Base-by-base conservation (phyloP, 1,140 invertebrate species). In the Drosophila ercepeae region DNA sequence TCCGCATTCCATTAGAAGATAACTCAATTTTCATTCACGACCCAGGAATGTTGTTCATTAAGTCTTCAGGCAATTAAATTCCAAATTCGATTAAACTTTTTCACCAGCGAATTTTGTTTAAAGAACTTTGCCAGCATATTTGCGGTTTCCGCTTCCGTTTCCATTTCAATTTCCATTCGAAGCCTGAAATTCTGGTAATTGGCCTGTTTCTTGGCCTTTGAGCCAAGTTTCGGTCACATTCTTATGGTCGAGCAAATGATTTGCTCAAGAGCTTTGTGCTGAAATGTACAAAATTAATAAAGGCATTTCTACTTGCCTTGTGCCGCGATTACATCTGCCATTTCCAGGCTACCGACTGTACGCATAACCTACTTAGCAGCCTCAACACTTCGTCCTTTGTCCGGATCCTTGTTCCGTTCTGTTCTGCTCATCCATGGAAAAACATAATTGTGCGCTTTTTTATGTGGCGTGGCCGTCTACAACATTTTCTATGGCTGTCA, bases 391-490 rank as follows among this genome's bases (percentile, higher is more conserved):
- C 13, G 36, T 39, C n/a, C 36, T 39, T 4, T n/a, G n/a, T n/a
- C 36, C 29, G 1, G 9, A 7, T 32, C 6, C 29, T 32, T n/a
- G n/a, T n/a, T n/a, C 4, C 39, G 16, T 2, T 6, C 39, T 8
- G 13, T 8, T 16, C 39, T 42, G 49, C 60, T 52, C 65, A 42
- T 29, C 50, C 44, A 54, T 25, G 58, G 49, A 9, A 75, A 70
- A 70, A 68, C 81, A 86, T 84, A 84, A 84, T 70, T 84, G 81
- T 74, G 72, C 64, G 72, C 76, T 86, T 74, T 76, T 84, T 84
- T 84, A 86, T 84, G 81, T 81, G 68, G 76, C 81, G 42, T 86
- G 51, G 81, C 73, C 76, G 57, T 73, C 72, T 73, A 65, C 76
- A 84, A 61, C 75, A 78, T 78, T 83, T 79, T 75, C 71, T 69